These are phyloP conservation scores for Pseudorhiza aurosa DNA, from an alignment of 30 jellyfish, hydroid and myxozoan genomes.

Conservation along the genomic window DNA sequence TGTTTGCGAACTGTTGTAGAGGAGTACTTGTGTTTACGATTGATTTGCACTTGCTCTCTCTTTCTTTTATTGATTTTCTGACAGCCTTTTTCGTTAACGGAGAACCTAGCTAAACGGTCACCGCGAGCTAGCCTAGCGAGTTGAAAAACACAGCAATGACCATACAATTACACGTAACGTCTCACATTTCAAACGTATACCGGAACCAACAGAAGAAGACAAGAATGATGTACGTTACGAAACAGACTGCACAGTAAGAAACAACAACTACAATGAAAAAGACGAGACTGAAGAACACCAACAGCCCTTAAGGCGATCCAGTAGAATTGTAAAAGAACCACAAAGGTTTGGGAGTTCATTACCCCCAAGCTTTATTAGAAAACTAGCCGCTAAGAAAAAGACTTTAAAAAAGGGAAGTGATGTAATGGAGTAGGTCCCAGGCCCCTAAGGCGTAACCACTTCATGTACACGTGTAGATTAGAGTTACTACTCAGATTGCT, in stretches of 20 bases:
- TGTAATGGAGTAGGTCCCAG: conserved; percentile 15
- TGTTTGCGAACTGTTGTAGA: too few relatives aligned
- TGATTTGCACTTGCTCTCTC: too few relatives aligned
- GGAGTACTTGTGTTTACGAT: too few relatives aligned
- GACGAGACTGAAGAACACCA: conserved; percentile 1
- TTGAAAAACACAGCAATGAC: too few relatives aligned
- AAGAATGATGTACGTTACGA: not conserved
- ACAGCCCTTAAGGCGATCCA: conserved; percentile 14
- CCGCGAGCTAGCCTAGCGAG: too few relatives aligned
- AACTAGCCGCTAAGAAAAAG: conserved; percentile 1
- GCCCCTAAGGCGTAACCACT: conserved; percentile 17
- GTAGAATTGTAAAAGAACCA: conserved; percentile 5
- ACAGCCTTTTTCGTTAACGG: too few relatives aligned
- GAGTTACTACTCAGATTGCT: too few relatives aligned
- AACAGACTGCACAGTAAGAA: too few relatives aligned
- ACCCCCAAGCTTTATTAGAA: not conserved
- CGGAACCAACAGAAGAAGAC: conserved; percentile 3
- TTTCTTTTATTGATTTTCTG: too few relatives aligned
- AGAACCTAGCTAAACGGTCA: too few relatives aligned
- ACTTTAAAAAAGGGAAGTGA: conserved; percentile 4
- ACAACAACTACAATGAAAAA: not conserved
- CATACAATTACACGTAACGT: conserved; percentile 9
- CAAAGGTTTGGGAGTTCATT: conserved; percentile 6
- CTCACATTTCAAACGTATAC: conserved; percentile 13
- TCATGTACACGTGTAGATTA: too few relatives aligned